Percentiles rank a stretch among this genome's conserved stretches.
Evolutionary conservation across 2,888 invertebrate genomes (phyloP).

Genomic region (Esperia sulphurella): DNA sequence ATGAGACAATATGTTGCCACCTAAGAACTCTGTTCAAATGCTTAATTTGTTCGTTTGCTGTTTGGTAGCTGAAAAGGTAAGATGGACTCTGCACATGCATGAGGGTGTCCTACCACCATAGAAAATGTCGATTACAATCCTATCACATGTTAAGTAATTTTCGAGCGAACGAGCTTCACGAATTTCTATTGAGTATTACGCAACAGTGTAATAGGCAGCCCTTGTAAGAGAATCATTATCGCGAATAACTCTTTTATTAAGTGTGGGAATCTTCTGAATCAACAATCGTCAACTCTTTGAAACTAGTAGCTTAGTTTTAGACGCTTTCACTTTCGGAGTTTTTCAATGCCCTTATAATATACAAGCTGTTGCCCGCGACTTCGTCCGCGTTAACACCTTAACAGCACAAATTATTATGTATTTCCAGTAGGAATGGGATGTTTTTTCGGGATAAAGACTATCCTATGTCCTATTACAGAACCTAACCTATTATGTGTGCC

Average conservation of each 20-base stretch:
- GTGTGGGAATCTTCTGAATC: slow-evolving; percentile 30
- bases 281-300: slow-evolving; percentile 12
- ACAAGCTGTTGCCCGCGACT: too few relatives aligned
- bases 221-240: slow-evolving; percentile 16
- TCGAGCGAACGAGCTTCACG: too few relatives aligned
- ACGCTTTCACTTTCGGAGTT: slow-evolving; percentile 6
- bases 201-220: slow-evolving; percentile 19
- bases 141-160: slow-evolving; percentile 11
- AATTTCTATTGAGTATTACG: slow-evolving; percentile 1
- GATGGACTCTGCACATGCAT: not conserved
- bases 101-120: slow-evolving; percentile 1
- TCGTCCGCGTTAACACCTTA: not conserved
- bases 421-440: too few relatives aligned
- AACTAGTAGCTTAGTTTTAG: slow-evolving; percentile 14
- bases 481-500: too few relatives aligned
- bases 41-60: too few relatives aligned
- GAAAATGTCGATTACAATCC: too few relatives aligned
- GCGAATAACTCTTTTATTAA: slow-evolving; percentile 24
- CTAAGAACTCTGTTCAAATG: too few relatives aligned
- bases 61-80: too few relatives aligned
- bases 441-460: too few relatives aligned
- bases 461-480: too few relatives aligned
- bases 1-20: too few relatives aligned
- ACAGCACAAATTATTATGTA: too few relatives aligned
- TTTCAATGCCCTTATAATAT: not conserved